Percentiles rank a stretch among this genome's conserved stretches.
Conservation (phyloP, 2,113 vertebrate genomes). For the Halichoerus grypus region DNA sequence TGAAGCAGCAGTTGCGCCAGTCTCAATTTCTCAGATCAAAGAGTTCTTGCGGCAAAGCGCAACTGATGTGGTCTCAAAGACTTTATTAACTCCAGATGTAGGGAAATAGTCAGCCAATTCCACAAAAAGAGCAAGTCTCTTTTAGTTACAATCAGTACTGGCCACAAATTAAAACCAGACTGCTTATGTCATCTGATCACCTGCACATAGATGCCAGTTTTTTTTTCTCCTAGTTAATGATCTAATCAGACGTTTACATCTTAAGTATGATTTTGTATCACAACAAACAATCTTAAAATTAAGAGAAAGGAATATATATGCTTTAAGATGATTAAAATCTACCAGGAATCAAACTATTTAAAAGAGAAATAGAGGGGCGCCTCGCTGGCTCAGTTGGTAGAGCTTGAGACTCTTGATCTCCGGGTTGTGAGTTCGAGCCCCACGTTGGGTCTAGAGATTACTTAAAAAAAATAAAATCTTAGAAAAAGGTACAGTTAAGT, state of each 20-base stretch:
- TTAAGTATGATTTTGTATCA: slow-evolving; percentile 85
- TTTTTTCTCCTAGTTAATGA: slow-evolving; percentile 84
- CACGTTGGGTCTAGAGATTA: neutral
- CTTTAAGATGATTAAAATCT: slow-evolving; percentile 70
- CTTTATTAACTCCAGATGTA: slow-evolving; percentile 97
- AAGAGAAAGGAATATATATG: slow-evolving; percentile 66
- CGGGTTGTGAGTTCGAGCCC: neutral
- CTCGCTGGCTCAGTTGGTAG: neutral
- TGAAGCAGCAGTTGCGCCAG: slow-evolving; percentile 91
- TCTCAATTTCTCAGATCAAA: slow-evolving; percentile 93
- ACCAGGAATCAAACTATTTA: slow-evolving; percentile 64
- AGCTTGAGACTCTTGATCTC: neutral
- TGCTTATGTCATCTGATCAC: slow-evolving; percentile 90
- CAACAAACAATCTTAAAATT: slow-evolving; percentile 84
- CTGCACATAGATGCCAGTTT: slow-evolving; percentile 87
- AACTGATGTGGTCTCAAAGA: slow-evolving; percentile 96
- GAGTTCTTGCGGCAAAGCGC: slow-evolving; percentile 90
- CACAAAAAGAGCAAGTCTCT: slow-evolving; percentile 90
- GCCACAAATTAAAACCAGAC: slow-evolving; percentile 93
- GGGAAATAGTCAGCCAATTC: slow-evolving; percentile 88
- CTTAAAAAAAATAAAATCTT: neutral
- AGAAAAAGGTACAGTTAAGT: slow-evolving; percentile 59
- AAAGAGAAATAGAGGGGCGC: slow-evolving; percentile 3
- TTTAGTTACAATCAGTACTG: slow-evolving; percentile 89
- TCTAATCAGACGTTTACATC: slow-evolving; percentile 86